Evolutionary conservation across 2,797 vertebrate species (phyloP).

Genomic region (Tragelaphus oryx): DNA sequence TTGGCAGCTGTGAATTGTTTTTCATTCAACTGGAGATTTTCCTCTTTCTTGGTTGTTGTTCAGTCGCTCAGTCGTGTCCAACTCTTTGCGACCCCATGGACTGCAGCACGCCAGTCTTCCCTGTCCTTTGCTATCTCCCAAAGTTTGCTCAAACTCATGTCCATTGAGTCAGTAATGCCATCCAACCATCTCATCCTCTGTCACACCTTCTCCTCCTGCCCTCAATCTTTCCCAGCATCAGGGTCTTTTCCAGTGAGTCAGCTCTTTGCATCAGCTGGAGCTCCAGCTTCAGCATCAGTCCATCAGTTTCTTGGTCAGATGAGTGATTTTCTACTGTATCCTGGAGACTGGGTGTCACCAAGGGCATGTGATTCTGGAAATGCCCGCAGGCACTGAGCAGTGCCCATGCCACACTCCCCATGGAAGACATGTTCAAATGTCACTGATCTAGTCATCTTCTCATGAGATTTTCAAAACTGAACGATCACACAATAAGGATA

Average conservation of each 20-base stretch:
- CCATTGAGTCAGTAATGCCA: background rate
- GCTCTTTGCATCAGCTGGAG: background rate
- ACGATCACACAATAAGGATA: background rate
- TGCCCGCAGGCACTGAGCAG: background rate
- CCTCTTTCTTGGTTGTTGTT: background rate
- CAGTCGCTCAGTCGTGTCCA: accelerated
- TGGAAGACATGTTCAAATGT: background rate
- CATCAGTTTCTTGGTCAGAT: background rate
- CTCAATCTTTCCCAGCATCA: background rate
- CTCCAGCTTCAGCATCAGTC: background rate
- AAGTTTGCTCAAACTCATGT: background rate
- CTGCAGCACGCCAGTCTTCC: background rate
- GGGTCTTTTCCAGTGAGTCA: background rate
- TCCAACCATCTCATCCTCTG: background rate
- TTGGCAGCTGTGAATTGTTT: background rate
- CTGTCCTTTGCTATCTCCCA: background rate
- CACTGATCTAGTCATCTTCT: background rate
- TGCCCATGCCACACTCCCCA: accelerated
- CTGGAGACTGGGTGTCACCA: background rate
- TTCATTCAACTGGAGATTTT: background rate
- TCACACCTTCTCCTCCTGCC: background rate
- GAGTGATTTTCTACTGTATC: background rate
- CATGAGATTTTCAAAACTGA: background rate
- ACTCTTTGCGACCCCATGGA: background rate
- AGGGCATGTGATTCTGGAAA: background rate